Evolutionary conservation across 2,797 vertebrate genomes (phyloP).

Genomic region (Hypotaenidia philippensis): DNA sequence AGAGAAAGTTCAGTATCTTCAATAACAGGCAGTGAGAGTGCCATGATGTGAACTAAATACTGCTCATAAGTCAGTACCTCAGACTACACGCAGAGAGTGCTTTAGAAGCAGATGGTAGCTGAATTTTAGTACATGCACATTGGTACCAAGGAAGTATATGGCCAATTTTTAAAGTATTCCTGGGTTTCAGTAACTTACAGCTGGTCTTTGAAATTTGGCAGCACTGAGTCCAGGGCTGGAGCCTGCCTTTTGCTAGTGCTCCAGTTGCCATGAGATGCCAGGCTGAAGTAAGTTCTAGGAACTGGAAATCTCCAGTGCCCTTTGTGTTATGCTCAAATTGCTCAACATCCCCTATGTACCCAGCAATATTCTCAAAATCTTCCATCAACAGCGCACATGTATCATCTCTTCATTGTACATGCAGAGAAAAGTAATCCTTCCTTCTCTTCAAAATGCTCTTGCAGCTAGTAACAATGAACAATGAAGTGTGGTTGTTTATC

Average conservation of each 20-base stretch:
- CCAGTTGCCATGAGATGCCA: background rate
- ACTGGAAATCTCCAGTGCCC: background rate
- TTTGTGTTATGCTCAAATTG: background rate
- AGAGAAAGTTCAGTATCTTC: background rate
- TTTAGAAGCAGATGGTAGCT: background rate
- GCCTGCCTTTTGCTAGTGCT: background rate
- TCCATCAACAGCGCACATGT: background rate
- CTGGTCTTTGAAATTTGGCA: background rate
- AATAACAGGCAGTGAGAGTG: background rate
- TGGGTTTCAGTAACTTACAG: background rate
- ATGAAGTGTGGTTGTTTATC: background rate
- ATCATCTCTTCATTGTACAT: background rate
- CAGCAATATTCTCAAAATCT: background rate
- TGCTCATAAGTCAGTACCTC: background rate
- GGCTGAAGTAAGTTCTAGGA: background rate
- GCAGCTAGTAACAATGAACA: background rate
- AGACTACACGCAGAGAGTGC: background rate
- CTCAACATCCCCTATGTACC: rapidly evolving
- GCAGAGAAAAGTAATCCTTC: background rate
- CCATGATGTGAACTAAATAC: background rate
- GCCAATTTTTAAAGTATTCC: background rate
- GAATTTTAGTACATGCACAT: background rate
- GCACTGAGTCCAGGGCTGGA: background rate
- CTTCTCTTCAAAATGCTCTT: background rate
- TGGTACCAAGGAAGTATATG: background rate